A percentile compares a stretch with the other conserved stretches of the same genome.
Conservation (phyloP, 2,797 vertebrate species). For the Cottoperca gobio region DNA sequence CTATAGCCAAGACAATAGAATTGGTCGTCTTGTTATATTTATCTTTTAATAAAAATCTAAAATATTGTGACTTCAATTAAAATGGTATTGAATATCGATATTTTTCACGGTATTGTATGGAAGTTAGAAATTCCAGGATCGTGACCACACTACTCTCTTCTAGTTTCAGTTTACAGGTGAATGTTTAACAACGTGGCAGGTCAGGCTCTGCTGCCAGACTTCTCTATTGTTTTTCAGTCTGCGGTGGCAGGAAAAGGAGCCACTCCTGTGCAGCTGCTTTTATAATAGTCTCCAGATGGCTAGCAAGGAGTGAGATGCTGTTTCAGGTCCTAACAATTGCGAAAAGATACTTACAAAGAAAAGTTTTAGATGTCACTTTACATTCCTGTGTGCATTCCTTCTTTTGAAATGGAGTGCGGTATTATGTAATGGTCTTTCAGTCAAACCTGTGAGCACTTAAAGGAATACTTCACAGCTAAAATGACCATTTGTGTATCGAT, state of each 20-base stretch:
- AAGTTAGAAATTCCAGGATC: not conserved
- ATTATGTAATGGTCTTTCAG: conserved; percentile 45
- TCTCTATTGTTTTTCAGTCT: conserved; percentile 80
- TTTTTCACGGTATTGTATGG: not conserved
- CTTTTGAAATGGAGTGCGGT: conserved; percentile 13
- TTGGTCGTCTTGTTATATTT: no score
- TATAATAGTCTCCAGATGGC: conserved; percentile 83
- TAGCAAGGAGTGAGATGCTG: conserved; percentile 40
- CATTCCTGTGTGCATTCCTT: conserved; percentile 67
- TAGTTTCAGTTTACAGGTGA: conserved; percentile 10
- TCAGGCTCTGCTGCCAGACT: conserved; percentile 58
- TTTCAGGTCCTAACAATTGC: conserved; percentile 70
- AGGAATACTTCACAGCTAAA: not conserved
- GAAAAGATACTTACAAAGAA: conserved; percentile 51
- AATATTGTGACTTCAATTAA: no score
- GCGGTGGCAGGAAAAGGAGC: conserved; percentile 72
- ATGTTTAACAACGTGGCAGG: conserved; percentile 48
- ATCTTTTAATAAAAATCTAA: no score
- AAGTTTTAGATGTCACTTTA: conserved; percentile 50
- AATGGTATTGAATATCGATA: no score
- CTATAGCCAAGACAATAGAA: no score
- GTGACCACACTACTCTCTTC: not conserved
- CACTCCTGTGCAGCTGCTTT: conserved; percentile 70
- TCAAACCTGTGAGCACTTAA: not conserved
- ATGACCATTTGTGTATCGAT: not conserved